A percentile compares a stretch with the other conserved stretches of the same genome.
Conservation (phyloP, 2,113 vertebrate species). For the Pagrus major region DNA sequence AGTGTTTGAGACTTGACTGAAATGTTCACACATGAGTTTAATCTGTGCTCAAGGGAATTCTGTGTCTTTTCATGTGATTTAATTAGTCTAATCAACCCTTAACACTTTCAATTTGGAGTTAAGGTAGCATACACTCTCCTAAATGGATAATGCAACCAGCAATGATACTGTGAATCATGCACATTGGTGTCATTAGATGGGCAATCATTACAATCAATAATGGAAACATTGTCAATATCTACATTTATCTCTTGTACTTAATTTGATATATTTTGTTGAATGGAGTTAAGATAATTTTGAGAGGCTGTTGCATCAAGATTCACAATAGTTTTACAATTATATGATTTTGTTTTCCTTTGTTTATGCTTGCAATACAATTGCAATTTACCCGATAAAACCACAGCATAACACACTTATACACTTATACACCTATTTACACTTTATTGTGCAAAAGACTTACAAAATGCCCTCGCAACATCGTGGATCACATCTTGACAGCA, state of each 20-base stretch:
- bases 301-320: too few species aligned
- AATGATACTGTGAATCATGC: background rate
- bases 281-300: too few species aligned
- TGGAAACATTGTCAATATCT: too few species aligned
- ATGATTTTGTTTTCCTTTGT: too few species aligned
- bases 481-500: background rate
- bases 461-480: background rate
- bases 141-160: background rate
- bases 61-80: conserved; percentile 48
- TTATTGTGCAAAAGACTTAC: background rate
- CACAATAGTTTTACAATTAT: too few species aligned
- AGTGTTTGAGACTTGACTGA: conserved; percentile 13
- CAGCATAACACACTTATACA: too few species aligned
- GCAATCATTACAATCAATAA: too few species aligned
- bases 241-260: too few species aligned
- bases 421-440: background rate
- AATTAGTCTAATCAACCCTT: conserved; percentile 53
- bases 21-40: conserved; percentile 40
- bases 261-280: too few species aligned
- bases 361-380: background rate
- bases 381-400: background rate
- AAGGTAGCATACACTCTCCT: background rate
- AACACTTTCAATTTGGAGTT: conserved; percentile 18
- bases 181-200: too few species aligned
- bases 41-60: conserved; percentile 53